These are phyloP conservation scores for Anniella stebbinsi DNA, from an alignment of 2,797 vertebrate genomes.

Conservation along the genomic window DNA sequence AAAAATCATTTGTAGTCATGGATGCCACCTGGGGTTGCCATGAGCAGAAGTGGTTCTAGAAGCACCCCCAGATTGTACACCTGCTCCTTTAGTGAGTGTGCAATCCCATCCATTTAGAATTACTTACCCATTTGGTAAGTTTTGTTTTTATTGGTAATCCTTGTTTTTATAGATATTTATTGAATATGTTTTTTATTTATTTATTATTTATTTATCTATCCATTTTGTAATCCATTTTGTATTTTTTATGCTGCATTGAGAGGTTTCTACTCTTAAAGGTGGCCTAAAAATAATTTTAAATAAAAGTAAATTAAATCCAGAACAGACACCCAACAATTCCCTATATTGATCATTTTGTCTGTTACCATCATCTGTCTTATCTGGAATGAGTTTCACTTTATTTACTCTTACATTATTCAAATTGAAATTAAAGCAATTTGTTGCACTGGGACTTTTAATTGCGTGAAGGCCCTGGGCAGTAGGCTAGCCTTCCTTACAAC, in stretches of 20 bases:
- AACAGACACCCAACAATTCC: neutral
- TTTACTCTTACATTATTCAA: neutral
- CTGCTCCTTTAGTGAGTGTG: neutral
- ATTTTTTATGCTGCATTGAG: too few relatives aligned
- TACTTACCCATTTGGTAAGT: too few relatives aligned
- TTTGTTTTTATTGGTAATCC: too few relatives aligned
- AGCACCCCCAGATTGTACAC: neutral
- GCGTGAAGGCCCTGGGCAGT: neutral
- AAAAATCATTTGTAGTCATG: neutral
- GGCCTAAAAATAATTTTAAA: too few relatives aligned
- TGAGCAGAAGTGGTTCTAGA: neutral
- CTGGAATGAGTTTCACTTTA: neutral
- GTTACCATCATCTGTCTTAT: neutral
- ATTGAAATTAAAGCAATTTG: neutral
- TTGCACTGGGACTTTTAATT: neutral
- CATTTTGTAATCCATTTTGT: too few relatives aligned
- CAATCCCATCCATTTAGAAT: too few relatives aligned
- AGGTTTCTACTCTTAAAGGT: too few relatives aligned
- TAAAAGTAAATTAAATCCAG: too few relatives aligned
- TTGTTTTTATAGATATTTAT: too few relatives aligned
- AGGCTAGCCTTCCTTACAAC: neutral
- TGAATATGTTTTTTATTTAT: too few relatives aligned
- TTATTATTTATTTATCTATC: too few relatives aligned
- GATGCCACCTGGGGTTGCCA: neutral
- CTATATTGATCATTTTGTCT: neutral